Conservation (phyloP, 2,888 invertebrate genomes). For the Drosophila vallismaia region DNA sequence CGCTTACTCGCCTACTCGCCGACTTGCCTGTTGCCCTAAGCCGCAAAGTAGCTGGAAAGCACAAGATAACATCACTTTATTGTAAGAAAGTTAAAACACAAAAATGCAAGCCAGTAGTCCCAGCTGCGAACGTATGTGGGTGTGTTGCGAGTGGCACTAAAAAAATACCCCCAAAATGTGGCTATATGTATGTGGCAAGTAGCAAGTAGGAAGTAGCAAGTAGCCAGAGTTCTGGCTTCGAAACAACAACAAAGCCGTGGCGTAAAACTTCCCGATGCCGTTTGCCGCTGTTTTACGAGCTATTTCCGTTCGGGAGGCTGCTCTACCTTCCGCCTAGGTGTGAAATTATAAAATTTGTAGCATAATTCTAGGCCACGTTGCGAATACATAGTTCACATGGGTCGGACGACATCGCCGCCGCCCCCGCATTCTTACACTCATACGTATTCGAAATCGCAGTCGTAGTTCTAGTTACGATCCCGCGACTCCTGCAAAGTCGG, state of each 20-base stretch:
- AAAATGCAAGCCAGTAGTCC: conserved; percentile 66
- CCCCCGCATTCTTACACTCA: conserved; percentile 5
- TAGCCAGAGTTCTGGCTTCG: conserved; percentile 8
- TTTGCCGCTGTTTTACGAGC: conserved; percentile 61
- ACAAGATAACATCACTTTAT: conserved; percentile 79
- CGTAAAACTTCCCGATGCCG: conserved; percentile 54
- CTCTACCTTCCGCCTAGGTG: conserved; percentile 44
- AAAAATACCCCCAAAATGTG: conserved; percentile 37
- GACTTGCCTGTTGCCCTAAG: conserved; percentile 77
- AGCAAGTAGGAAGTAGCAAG: no score
- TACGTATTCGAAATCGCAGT: conserved; percentile 19
- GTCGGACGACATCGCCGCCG: background rate
- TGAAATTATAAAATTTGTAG: conserved; percentile 69
- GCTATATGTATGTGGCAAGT: background rate
- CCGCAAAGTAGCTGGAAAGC: conserved; percentile 74
- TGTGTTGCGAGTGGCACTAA: conserved; percentile 23
- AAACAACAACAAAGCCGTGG: conserved; percentile 28
- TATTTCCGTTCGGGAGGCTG: conserved; percentile 58
- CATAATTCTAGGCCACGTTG: conserved; percentile 46
- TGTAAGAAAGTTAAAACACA: conserved; percentile 80
- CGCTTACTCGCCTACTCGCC: background rate
- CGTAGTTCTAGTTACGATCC: conserved; percentile 4
- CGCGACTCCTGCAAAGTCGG: conserved; percentile 14
- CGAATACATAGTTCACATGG: conserved; percentile 5
- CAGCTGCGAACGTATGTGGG: conserved; percentile 30